phyloP scores from a whole-genome alignment of 2,888 invertebrate genomes.

The Rotaria magnacalcarata region DNA sequence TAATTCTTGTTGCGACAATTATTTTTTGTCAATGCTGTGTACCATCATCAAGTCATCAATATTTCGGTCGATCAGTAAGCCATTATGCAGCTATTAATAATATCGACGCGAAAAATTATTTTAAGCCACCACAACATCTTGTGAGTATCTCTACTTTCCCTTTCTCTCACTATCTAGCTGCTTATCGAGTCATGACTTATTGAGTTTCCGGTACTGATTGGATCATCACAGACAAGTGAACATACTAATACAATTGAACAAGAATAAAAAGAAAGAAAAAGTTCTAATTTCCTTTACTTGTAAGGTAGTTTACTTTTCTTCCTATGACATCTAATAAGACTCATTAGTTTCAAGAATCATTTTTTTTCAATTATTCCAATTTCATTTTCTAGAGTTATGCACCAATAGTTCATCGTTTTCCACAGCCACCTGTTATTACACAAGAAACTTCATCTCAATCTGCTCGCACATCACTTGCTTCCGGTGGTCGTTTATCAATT shows the following conservation, averaged over 20 bases:
- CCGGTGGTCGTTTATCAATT: neutral
- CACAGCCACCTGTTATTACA: constrained; percentile 31
- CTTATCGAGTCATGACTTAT: neutral
- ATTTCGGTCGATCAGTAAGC: neutral
- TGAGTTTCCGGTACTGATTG: neutral
- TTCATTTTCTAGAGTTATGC: neutral
- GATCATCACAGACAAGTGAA: neutral
- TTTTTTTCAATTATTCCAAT: neutral
- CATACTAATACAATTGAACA: neutral
- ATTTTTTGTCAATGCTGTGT: neutral
- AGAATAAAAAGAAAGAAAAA: neutral
- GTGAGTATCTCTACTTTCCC: neutral
- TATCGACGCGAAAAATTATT: constrained; percentile 22
- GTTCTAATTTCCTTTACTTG: neutral
- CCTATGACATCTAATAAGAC: neutral
- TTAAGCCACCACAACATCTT: constrained; percentile 34
- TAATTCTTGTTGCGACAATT: neutral
- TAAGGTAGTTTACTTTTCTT: neutral
- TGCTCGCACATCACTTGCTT: neutral
- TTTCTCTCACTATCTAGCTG: neutral
- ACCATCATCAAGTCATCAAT: neutral
- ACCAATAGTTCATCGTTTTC: constrained; percentile 21
- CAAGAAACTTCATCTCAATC: neutral
- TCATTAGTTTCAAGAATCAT: neutral
- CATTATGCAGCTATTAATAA: constrained; percentile 10